Evolutionary conservation across 2,113 vertebrate genomes (phyloP), one percentile per base, ranked within the genome.

Genomic region (Coryphaenoides rupestris): DNA sequence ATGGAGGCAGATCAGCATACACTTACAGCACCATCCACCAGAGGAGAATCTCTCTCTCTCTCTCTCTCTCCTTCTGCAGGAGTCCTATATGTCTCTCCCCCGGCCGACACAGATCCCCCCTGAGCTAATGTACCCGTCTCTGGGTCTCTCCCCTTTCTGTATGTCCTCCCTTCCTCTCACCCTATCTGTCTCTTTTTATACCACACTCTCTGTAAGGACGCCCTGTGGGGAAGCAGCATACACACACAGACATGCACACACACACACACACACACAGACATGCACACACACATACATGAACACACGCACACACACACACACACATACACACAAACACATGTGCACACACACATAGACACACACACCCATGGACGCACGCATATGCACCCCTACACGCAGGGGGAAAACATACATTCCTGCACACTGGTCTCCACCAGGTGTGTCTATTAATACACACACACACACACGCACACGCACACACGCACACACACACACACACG

Each of bases 151-250:
- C 62, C 76, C 70, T 68, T 77, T 81, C 60, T 69, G n/a, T 50
- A 14, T 14, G 7, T 57, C 55, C 68, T 60, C 33, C 21, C 19
- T 46, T 84, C 76, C 76, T 74, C 80, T 76, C 73, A 78, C 83
- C 76, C 82, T 66, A 84, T 83, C 84, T 86, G 87, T 88, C 87
- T 87, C 80, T 85, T 84, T 87, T 84, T 78, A 82, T 86, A 85
- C 70, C 74, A 59, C 68, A 74, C 73, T 82, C 77, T 72, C 59
- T 74, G 79, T 74, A 76, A 82, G 84, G 77, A 79, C 83, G 79
- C 75, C 80, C 78, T 76, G 77, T 81, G 78, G 85, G 82, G 76
- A 77, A 72, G 78, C 72, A 65, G 73, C 72, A 73, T 64, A 82
- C 72, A 78, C 71, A 81, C 61, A 74, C 73, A 68, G 62, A 58